phyloP scores from a whole-genome alignment of 1,140 invertebrate genomes.

The Pogonomyrmex barbatus region DNA sequence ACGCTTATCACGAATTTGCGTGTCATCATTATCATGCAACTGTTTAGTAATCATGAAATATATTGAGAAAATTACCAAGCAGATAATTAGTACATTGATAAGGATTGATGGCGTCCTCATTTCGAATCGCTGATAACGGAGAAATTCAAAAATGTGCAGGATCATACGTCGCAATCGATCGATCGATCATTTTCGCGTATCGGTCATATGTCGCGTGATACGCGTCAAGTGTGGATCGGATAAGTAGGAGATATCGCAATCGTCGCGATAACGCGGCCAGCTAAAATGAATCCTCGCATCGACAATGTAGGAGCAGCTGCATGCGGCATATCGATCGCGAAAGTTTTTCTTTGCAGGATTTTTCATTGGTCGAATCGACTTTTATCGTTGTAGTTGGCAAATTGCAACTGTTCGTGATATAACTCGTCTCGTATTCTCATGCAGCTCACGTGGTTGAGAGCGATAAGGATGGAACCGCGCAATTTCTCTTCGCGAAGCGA shows the following conservation, averaged over 20 bases:
- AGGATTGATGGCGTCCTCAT: neutral
- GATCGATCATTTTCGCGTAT: constrained; percentile 37
- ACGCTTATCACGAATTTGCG: neutral
- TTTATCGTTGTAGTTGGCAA: neutral
- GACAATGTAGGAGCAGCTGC: neutral
- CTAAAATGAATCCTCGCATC: neutral
- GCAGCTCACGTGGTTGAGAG: neutral
- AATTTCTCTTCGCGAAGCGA: too few species aligned
- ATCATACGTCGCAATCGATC: constrained; percentile 38
- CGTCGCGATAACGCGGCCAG: neutral
- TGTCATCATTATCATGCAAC: neutral
- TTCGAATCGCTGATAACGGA: constrained; percentile 5
- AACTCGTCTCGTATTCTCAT: neutral
- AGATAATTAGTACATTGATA: constrained; percentile 14
- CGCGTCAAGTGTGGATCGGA: neutral
- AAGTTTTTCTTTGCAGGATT: neutral
- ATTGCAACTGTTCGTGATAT: constrained; percentile 8
- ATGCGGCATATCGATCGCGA: neutral
- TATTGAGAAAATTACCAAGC: neutral
- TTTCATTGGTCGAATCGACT: constrained; percentile 13
- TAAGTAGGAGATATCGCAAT: neutral
- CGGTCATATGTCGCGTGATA: constrained; percentile 23
- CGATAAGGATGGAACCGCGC: neutral
- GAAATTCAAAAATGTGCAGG: constrained; percentile 1
- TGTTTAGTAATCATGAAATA: neutral